These are phyloP conservation scores for Cirrhinus molitorella DNA, from an alignment of 2,797 vertebrate genomes.

Conservation along the genomic window DNA sequence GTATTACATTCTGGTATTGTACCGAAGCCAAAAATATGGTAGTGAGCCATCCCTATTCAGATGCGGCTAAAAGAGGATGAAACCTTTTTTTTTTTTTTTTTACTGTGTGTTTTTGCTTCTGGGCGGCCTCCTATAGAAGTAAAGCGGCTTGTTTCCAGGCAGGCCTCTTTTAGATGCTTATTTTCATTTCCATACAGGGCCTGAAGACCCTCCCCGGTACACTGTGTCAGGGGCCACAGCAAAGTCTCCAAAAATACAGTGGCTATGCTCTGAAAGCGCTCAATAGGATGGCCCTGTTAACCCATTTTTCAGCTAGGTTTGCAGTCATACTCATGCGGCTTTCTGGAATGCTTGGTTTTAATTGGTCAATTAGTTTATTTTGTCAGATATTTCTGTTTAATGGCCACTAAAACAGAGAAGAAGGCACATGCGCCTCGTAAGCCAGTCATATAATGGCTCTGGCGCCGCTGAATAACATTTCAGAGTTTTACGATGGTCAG, in stretches of 20 bases:
- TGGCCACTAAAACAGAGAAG: neutral
- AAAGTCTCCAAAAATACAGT: constrained; percentile 41
- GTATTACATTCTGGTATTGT: too few species aligned
- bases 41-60: too few species aligned
- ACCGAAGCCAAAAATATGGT: too few species aligned
- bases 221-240: constrained; percentile 30
- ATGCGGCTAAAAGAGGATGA: constrained; percentile 53
- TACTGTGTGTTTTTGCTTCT: constrained; percentile 58
- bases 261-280: neutral
- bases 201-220: constrained; percentile 11
- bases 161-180: constrained; percentile 45
- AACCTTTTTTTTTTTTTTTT: too few species aligned
- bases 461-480: neutral
- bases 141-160: constrained; percentile 13
- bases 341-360: neutral
- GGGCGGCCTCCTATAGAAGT: constrained; percentile 51
- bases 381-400: constrained; percentile 21
- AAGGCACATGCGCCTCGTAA: neutral
- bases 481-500: neutral
- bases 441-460: neutral
- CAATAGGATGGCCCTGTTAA: neutral
- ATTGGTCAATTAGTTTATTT: neutral
- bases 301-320: neutral
- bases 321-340: neutral
- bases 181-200: constrained; percentile 54